These are phyloP conservation scores for Chauna torquata DNA, from an alignment of 2,113 vertebrate genomes.

Conservation along the genomic window DNA sequence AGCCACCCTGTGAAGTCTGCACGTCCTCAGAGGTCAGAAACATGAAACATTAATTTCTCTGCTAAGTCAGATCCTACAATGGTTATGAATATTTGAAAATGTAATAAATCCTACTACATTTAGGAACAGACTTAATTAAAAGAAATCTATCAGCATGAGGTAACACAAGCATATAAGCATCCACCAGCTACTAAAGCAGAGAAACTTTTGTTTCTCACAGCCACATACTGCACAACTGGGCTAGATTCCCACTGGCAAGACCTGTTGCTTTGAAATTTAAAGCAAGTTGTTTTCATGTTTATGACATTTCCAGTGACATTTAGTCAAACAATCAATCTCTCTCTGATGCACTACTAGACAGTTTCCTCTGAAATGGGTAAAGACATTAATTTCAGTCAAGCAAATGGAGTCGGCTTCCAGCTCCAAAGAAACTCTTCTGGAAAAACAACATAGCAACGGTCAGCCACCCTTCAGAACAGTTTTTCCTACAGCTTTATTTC, in stretches of 20 bases:
- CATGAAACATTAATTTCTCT: neutral
- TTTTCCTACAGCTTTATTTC: neutral
- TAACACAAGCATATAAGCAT: neutral
- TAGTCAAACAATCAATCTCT: constrained; percentile 36
- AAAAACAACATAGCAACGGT: neutral
- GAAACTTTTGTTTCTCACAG: neutral
- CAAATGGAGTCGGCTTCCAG: constrained; percentile 36
- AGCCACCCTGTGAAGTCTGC: neutral
- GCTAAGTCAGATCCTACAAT: neutral
- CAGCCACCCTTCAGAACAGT: constrained; percentile 19
- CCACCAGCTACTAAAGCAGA: neutral
- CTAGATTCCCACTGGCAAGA: neutral
- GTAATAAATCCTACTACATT: neutral
- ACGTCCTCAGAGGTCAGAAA: neutral
- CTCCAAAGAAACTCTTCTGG: neutral
- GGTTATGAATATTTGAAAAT: neutral
- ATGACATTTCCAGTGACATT: constrained; percentile 65
- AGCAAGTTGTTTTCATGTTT: constrained; percentile 29
- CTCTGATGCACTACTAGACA: constrained; percentile 1
- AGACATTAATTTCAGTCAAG: constrained; percentile 3
- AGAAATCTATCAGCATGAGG: neutral
- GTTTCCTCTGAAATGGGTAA: constrained; percentile 14
- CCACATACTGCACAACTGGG: neutral
- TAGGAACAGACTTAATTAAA: neutral
- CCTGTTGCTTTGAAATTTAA: constrained; percentile 49